These are phyloP conservation scores for Conistra vaccinii DNA, from an alignment of 2,888 invertebrate genomes.

Conservation along the genomic window DNA sequence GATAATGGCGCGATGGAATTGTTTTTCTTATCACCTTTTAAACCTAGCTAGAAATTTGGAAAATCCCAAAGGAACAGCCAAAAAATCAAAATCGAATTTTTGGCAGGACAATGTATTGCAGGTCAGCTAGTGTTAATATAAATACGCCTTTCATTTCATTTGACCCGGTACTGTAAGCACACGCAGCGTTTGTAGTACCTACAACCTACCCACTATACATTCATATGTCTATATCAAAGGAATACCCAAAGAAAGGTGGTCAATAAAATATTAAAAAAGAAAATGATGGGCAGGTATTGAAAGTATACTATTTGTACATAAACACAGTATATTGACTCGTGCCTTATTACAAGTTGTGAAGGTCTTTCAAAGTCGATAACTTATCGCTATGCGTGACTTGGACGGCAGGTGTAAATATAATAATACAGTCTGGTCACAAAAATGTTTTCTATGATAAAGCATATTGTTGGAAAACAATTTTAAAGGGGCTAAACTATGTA, in stretches of 20 bases:
- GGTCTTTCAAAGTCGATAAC: constrained; percentile 48
- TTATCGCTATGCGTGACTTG: constrained; percentile 42
- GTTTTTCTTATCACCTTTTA: too few relatives aligned
- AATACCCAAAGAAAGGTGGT: neutral
- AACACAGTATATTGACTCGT: constrained; percentile 34
- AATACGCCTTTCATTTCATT: too few relatives aligned
- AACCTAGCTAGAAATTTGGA: too few relatives aligned
- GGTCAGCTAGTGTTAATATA: too few relatives aligned
- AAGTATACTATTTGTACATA: constrained; percentile 11
- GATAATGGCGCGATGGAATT: too few relatives aligned
- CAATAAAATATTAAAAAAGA: constrained; percentile 1
- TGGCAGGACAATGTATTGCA: too few relatives aligned
- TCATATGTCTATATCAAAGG: neutral
- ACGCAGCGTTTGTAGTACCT: neutral
- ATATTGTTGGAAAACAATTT: constrained; percentile 6
- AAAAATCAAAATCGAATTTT: too few relatives aligned
- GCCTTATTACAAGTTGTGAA: constrained; percentile 33
- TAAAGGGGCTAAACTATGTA: neutral
- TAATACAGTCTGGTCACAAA: constrained; percentile 31
- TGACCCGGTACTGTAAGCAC: too few relatives aligned
- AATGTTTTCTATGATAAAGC: constrained; percentile 20
- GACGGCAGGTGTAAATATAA: constrained; percentile 44
- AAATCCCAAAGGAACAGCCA: too few relatives aligned
- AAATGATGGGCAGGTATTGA: neutral
- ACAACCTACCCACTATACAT: neutral